Percentiles rank a stretch among this genome's conserved stretches.
Conservation (phyloP, 2,888 invertebrate species). For the Pollenia labialis region DNA sequence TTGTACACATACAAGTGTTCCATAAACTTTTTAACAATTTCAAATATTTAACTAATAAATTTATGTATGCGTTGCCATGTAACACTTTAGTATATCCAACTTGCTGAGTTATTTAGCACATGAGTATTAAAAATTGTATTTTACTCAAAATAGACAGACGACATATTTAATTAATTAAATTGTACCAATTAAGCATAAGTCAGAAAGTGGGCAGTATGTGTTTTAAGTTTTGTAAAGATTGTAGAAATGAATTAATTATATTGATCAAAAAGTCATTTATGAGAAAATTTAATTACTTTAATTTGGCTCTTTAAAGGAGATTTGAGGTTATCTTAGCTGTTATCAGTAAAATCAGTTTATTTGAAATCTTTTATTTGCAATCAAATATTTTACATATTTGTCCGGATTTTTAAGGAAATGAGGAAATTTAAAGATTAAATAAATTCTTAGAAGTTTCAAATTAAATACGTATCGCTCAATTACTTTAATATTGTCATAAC, state of each 20-base stretch:
- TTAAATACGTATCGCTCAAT: too few species aligned
- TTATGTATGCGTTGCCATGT: neutral
- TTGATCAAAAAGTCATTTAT: constrained; percentile 9
- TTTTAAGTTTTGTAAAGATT: too few species aligned
- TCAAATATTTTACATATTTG: too few species aligned
- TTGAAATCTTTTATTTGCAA: neutral
- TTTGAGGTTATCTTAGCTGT: neutral
- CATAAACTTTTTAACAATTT: neutral
- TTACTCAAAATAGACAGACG: neutral
- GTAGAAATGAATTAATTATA: neutral
- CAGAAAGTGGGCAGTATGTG: neutral
- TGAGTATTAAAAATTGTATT: neutral
- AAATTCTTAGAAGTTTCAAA: too few species aligned
- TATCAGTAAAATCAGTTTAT: neutral
- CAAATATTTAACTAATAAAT: neutral
- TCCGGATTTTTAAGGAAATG: too few species aligned
- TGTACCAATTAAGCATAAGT: neutral
- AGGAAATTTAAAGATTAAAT: too few species aligned
- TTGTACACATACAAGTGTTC: neutral
- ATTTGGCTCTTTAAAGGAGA: neutral
- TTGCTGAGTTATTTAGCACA: neutral
- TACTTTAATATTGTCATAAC: too few species aligned
- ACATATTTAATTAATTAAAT: neutral
- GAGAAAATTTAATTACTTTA: neutral
- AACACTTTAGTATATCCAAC: neutral